A percentile compares a stretch with the other conserved stretches of the same genome.
phyloP scores from a whole-genome alignment of 2,888 invertebrate genomes.

The Macrophya alboannulata region DNA sequence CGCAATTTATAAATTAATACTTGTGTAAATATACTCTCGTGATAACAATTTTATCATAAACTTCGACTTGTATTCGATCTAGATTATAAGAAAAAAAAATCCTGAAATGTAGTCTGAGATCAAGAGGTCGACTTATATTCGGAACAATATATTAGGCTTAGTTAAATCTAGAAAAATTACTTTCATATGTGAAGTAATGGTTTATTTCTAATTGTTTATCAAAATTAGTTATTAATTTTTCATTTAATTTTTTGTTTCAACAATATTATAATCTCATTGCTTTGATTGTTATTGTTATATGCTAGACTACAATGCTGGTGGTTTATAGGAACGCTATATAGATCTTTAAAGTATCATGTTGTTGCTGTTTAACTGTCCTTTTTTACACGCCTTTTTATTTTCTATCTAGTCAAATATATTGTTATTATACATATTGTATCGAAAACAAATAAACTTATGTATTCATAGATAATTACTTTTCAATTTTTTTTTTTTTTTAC shows the following conservation, averaged over 20 bases:
- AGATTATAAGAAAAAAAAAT: too few relatives aligned
- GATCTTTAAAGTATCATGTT: constrained; percentile 11
- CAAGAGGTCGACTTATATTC: too few relatives aligned
- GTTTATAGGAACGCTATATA: neutral
- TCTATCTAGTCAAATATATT: constrained; percentile 45
- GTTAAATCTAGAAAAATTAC: too few relatives aligned
- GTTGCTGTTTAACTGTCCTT: constrained; percentile 1
- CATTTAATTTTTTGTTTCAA: neutral
- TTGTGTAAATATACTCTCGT: too few relatives aligned
- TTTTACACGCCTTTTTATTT: constrained; percentile 26
- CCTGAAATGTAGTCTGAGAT: too few relatives aligned
- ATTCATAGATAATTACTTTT: neutral
- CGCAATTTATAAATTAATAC: too few relatives aligned
- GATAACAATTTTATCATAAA: too few relatives aligned
- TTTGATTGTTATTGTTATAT: neutral
- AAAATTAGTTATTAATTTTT: neutral
- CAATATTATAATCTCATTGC: neutral
- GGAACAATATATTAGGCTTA: too few relatives aligned
- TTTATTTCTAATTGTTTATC: neutral
- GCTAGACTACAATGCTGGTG: neutral
- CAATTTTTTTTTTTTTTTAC: neutral
- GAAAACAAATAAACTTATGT: neutral
- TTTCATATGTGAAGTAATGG: too few relatives aligned
- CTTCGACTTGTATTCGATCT: too few relatives aligned
- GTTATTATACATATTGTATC: constrained; percentile 15